A percentile compares a stretch with the other conserved stretches of the same genome.
These are phyloP conservation scores for Epistrophella euchroma DNA, from an alignment of 2,888 invertebrate species.

Conservation along the genomic window DNA sequence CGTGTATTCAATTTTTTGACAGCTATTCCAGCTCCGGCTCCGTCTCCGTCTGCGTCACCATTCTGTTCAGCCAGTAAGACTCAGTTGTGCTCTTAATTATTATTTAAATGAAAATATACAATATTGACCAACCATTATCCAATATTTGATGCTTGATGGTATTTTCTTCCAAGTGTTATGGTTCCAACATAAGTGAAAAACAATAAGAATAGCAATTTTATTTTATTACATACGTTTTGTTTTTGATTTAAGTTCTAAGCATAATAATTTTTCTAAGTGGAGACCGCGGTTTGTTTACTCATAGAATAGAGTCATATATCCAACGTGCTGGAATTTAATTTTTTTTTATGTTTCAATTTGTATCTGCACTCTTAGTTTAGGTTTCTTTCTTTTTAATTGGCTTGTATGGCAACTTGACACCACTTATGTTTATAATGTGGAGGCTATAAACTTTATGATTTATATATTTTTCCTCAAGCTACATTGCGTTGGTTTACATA, in stretches of 20 bases:
- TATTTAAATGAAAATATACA: too few species aligned
- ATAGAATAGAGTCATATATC: slow-evolving; percentile 4
- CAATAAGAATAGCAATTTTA: neutral
- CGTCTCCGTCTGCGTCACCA: too few species aligned
- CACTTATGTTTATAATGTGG: slow-evolving; percentile 22
- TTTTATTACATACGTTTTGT: neutral
- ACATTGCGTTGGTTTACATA: slow-evolving; percentile 9
- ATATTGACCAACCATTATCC: too few species aligned
- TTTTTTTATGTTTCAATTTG: slow-evolving; percentile 4
- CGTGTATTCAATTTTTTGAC: too few species aligned
- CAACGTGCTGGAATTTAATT: slow-evolving; percentile 26
- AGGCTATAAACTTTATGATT: slow-evolving; percentile 32
- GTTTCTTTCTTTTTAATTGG: slow-evolving; percentile 51
- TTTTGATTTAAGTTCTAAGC: neutral
- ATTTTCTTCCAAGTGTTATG: neutral
- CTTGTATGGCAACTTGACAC: slow-evolving; percentile 47
- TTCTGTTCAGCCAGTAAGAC: too few species aligned
- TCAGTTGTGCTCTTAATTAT: too few species aligned
- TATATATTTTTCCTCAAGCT: slow-evolving; percentile 3
- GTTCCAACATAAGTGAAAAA: neutral
- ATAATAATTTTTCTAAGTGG: slow-evolving; percentile 22
- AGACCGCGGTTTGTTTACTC: slow-evolving; percentile 5
- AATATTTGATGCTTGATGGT: neutral
- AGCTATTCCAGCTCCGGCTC: too few species aligned
- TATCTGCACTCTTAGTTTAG: slow-evolving; percentile 3